These are phyloP conservation scores for Spisula solida DNA, from an alignment of 2,888 invertebrate genomes.

Conservation along the genomic window DNA sequence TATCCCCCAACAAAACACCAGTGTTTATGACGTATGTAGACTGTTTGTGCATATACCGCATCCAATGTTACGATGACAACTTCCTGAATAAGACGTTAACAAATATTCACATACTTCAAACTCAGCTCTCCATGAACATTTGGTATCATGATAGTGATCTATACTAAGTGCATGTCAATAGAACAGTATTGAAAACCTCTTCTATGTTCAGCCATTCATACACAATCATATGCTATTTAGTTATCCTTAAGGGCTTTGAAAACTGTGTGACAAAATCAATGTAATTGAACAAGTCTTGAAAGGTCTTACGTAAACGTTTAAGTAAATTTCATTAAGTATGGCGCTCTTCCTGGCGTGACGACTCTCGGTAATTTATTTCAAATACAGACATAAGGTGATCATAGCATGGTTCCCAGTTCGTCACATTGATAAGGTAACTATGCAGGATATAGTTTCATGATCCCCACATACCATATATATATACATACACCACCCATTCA, in stretches of 20 bases:
- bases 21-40: background rate
- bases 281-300: background rate
- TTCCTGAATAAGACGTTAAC: background rate
- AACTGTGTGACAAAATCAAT: background rate
- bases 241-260: background rate
- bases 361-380: background rate
- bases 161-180: background rate
- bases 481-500: background rate
- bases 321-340: background rate
- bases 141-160: background rate
- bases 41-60: background rate
- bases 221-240: background rate
- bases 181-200: background rate
- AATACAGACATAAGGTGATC: background rate
- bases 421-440: background rate
- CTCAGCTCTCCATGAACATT: background rate
- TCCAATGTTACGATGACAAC: background rate
- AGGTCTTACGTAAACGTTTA: background rate
- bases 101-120: background rate
- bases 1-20: too few species aligned
- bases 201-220: background rate
- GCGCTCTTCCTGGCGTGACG: background rate
- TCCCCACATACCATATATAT: background rate
- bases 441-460: slow-evolving; percentile 1
- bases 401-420: too few species aligned